Evolutionary conservation across 2,888 invertebrate genomes (phyloP).

Genomic region (Danaus chrysippus): DNA sequence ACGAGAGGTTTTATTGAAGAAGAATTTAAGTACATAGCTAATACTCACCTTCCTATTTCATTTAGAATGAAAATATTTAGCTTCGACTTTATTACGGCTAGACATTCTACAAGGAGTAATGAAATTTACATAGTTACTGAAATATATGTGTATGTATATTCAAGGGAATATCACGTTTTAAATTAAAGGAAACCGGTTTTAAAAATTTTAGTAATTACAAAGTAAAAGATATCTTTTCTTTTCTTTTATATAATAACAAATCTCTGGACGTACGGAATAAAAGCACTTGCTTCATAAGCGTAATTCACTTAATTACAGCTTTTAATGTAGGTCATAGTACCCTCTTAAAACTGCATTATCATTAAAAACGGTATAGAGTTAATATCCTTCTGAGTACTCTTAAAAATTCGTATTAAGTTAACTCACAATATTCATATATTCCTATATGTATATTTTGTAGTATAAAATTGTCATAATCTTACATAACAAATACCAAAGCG

Average conservation of each 20-base stretch:
- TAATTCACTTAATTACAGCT: conserved; percentile 14
- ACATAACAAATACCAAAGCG: background rate
- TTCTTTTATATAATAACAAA: conserved; percentile 3
- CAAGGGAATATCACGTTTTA: too few relatives aligned
- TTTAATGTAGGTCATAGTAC: conserved; percentile 4
- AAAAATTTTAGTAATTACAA: too few relatives aligned
- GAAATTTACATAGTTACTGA: too few relatives aligned
- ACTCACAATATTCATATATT: background rate
- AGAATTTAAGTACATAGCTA: too few relatives aligned
- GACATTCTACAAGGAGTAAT: too few relatives aligned
- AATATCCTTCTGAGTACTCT: background rate
- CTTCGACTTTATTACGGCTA: too few relatives aligned
- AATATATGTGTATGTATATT: too few relatives aligned
- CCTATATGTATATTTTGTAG: background rate
- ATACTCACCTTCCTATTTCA: too few relatives aligned
- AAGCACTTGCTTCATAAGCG: conserved; percentile 3
- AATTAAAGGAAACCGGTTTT: too few relatives aligned
- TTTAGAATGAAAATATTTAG: too few relatives aligned
- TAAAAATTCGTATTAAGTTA: background rate
- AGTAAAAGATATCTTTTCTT: too few relatives aligned
- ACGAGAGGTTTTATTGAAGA: background rate
- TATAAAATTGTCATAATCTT: background rate
- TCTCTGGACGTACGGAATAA: conserved; percentile 7
- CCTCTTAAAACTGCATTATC: conserved; percentile 10
- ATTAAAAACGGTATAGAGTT: conserved; percentile 7